Evolutionary conservation across 1,140 invertebrate genomes (phyloP).

Genomic region (Leptinotarsa lineolata): DNA sequence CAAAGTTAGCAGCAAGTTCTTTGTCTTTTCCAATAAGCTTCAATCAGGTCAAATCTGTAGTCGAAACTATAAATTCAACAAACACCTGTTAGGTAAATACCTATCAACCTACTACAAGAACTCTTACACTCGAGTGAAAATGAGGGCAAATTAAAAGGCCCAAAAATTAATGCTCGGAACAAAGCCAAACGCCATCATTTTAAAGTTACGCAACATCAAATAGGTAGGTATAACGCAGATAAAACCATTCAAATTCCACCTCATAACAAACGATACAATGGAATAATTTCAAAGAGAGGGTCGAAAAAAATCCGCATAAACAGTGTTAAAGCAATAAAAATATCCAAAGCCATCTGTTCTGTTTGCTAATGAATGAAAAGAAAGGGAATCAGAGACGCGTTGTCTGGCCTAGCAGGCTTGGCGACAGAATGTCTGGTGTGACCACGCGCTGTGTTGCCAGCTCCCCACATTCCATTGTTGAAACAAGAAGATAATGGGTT

Average conservation of each 20-base stretch:
- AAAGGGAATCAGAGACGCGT: constrained; percentile 64
- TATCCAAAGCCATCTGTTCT: constrained; percentile 39
- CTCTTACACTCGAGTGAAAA: too few relatives aligned
- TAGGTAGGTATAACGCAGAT: neutral
- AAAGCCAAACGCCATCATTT: neutral
- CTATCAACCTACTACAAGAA: too few relatives aligned
- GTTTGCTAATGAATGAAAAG: constrained; percentile 48
- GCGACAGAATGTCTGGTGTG: constrained; percentile 88
- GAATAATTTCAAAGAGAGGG: constrained; percentile 4
- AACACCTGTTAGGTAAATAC: too few relatives aligned
- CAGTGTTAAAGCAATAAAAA: constrained; percentile 35
- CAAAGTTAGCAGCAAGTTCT: too few relatives aligned
- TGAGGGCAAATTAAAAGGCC: too few relatives aligned
- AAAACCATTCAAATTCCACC: neutral
- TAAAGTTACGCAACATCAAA: neutral
- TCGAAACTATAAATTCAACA: too few relatives aligned
- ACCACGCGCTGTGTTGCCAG: constrained; percentile 71
- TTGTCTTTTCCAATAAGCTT: too few relatives aligned
- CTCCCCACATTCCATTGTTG: constrained; percentile 58
- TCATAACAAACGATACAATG: constrained; percentile 4
- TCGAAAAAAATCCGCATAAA: constrained; percentile 21
- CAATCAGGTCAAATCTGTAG: too few relatives aligned
- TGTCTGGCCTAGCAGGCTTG: constrained; percentile 71
- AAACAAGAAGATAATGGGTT: neutral
- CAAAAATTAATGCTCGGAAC: too few relatives aligned